phyloP scores from a whole-genome alignment of 2,797 vertebrate genomes.

The Sebastes oblongus region DNA sequence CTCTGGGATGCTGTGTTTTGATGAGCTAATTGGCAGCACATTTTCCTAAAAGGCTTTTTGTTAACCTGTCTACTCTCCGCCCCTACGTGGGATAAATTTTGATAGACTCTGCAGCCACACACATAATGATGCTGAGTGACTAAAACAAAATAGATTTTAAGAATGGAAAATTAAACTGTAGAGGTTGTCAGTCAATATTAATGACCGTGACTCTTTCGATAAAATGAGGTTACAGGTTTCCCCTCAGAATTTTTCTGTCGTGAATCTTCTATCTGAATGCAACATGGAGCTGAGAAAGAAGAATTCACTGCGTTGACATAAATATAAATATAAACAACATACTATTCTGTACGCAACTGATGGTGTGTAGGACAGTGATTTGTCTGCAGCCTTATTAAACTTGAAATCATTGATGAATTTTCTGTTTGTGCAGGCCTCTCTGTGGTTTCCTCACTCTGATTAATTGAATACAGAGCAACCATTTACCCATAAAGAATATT shows the following conservation, averaged over 20 bases:
- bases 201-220: constrained; percentile 3
- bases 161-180: constrained; percentile 13
- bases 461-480: constrained; percentile 52
- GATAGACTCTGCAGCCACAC: constrained; percentile 19
- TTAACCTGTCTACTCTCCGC: constrained; percentile 39
- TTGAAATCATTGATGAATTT: constrained; percentile 55
- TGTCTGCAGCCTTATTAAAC: constrained; percentile 45
- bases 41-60: constrained; percentile 65
- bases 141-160: constrained; percentile 17
- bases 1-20: constrained; percentile 36
- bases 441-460: constrained; percentile 47
- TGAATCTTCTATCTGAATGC: neutral
- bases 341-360: neutral
- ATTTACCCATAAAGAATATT: constrained; percentile 56
- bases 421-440: constrained; percentile 40
- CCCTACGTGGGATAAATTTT: constrained; percentile 8
- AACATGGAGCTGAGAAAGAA: neutral
- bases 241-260: neutral
- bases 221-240: neutral
- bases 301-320: neutral
- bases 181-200: constrained; percentile 13
- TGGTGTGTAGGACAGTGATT: constrained; percentile 34
- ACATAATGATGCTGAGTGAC: neutral
- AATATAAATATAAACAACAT: constrained; percentile 32
- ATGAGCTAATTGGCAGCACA: constrained; percentile 55